Base-by-base conservation (phyloP, 2,797 vertebrate genomes). In the Spinibarbus caldwelli region DNA sequence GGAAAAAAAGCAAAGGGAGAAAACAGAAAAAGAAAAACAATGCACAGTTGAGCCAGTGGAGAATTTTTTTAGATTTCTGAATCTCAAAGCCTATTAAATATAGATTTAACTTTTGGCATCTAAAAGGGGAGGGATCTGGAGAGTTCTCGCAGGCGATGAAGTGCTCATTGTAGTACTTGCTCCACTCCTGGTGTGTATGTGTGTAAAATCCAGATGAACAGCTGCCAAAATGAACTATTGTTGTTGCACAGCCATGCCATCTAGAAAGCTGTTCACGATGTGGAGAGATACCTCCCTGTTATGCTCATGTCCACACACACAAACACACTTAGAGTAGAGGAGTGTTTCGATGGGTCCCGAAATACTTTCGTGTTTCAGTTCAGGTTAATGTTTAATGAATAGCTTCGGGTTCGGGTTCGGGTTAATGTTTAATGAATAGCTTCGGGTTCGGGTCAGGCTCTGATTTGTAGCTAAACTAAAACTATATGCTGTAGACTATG, bases 61-160 rank as follows among this genome's bases (percentile, higher is more conserved):
- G 79, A 90, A 84, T 87, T 87, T 75, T 90, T 66, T 91, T 76
- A 86, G 76, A 87, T 88, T 86, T 84, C 10, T 57, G 43, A 89
- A 62, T 85, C 41, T 85, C 41, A 43, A 89, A 92, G 78, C 26
- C 81, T 84, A 92, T 92, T 89, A 90, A 91, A 91, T 90, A 93
- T 89, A 92, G 82, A 93, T 89, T 86, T 86, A 31, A 86, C 85
- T 89, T 90, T 89, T 83, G 79, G 29, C 57, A 57, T 77, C 47
- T 87, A 87, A 83, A 89, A 64, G 45, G 45, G 62, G 78, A 83
- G 73, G 36, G 64, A 85, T 64, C 43, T 70, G 15, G 77, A 71
- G 77, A 86, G 79, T 49, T 76, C 68, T 72, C 78, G 31, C 45
- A 82, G 82, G 79, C 34, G 26, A 78, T 87, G 70, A 75, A 82